Evolutionary conservation across 2,797 vertebrate species (phyloP).

Genomic region (Hydrolagus colliei): DNA sequence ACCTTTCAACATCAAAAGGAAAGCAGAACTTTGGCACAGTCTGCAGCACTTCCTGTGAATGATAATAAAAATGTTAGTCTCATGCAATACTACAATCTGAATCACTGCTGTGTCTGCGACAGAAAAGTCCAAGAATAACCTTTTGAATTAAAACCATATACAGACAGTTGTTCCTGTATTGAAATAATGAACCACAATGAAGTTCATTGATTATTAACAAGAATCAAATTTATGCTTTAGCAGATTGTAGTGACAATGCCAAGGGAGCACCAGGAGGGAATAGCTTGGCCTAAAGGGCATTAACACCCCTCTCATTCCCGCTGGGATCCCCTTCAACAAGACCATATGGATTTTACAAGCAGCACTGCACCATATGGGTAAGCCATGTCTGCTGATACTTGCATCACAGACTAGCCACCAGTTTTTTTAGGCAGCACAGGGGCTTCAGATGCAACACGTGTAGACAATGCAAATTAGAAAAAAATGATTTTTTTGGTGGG

Average conservation of each 20-base stretch:
- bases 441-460: conserved; percentile 61
- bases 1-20: conserved; percentile 94
- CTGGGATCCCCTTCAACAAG: conserved; percentile 78
- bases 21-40: conserved; percentile 96
- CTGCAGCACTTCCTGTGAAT: conserved; percentile 81
- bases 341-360: conserved; percentile 95
- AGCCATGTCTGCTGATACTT: conserved; percentile 68
- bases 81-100: conserved; percentile 26
- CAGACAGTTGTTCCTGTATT: conserved; percentile 54
- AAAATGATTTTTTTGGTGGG: background rate
- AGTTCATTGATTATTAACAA: conserved; percentile 73
- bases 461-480: conserved; percentile 9
- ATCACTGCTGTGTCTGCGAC: conserved; percentile 38
- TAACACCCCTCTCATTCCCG: conserved; percentile 84
- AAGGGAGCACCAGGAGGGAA: conserved; percentile 75
- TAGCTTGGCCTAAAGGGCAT: conserved; percentile 82
- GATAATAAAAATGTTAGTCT: conserved; percentile 37
- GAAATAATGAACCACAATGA: conserved; percentile 80
- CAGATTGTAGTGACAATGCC: conserved; percentile 92
- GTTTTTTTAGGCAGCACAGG: conserved; percentile 44
- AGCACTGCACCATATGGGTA: conserved; percentile 83
- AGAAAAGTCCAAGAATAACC: background rate
- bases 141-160: conserved; percentile 15
- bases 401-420: conserved; percentile 69
- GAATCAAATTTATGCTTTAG: conserved; percentile 70